phyloP scores from a whole-genome alignment of 2,797 vertebrate species.

The Fistularia tabacaria region DNA sequence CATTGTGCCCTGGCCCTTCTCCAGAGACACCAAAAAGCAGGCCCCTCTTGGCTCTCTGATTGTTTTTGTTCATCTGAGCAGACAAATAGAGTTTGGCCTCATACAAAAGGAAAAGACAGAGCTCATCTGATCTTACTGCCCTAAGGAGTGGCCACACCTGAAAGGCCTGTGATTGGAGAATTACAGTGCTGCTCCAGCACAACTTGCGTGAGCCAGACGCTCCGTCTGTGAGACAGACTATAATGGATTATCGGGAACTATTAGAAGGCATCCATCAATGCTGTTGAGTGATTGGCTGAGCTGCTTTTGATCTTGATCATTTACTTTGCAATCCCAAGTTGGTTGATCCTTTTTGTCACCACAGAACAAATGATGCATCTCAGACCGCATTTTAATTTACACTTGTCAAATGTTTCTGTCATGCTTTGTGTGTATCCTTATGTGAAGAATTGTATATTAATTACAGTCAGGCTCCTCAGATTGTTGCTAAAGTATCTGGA shows the following conservation, averaged over 20 bases:
- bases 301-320: slow-evolving; percentile 10
- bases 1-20: slow-evolving; percentile 55
- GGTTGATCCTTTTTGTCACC: background rate
- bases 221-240: slow-evolving; percentile 50
- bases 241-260: slow-evolving; percentile 43
- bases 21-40: slow-evolving; percentile 64
- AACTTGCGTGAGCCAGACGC: slow-evolving; percentile 47
- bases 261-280: slow-evolving; percentile 33
- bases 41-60: slow-evolving; percentile 54
- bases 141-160: slow-evolving; percentile 67
- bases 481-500: background rate
- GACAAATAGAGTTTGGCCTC: slow-evolving; percentile 72
- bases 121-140: slow-evolving; percentile 75
- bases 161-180: slow-evolving; percentile 78
- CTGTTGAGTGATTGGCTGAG: slow-evolving; percentile 14
- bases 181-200: slow-evolving; percentile 64
- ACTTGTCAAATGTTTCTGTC: background rate
- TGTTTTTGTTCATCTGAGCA: slow-evolving; percentile 70
- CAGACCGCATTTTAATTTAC: background rate
- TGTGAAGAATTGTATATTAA: background rate
- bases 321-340: slow-evolving; percentile 7
- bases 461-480: background rate
- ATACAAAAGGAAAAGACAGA: slow-evolving; percentile 67
- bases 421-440: background rate
- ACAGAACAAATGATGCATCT: background rate